Evolutionary conservation across 2,113 vertebrate species (phyloP), one percentile per base, ranked within the genome.

Genomic region (Hiodon tergisus): DNA sequence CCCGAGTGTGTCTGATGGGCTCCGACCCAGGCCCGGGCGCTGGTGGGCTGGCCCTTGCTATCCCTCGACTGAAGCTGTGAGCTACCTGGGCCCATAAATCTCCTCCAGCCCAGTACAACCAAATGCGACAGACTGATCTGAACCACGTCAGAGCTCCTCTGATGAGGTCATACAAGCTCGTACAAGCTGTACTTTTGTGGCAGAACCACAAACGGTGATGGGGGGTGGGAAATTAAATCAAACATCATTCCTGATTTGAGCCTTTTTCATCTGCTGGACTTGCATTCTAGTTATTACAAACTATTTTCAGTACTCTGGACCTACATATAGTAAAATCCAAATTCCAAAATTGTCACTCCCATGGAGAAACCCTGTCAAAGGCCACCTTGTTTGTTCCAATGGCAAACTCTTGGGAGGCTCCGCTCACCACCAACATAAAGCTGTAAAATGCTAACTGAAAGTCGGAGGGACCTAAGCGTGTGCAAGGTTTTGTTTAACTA

Each of bases 391-490:
- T 51, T 68, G 61, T 67, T 53, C 72, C 51, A 72, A 31, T 55
- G 61, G 47, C 6, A 31, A 61, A 51, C 69, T 68, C 51, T 9
- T 46, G 70, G 48, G 73, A 81, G 74, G 72, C 66, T 74, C 52
- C 6, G 57, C 75, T 74, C 73, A 66, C 81, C 62, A 72, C 66
- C 69, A 73, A 72, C 69, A 73, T 78, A 81, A 71, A 83, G 76
- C 74, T 77, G 77, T 77, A 82, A 84, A 78, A 67, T 75, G 55
- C 67, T 81, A 79, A 84, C 80, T 85, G 76, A 74, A 81, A 81
- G 66, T 81, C 72, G 78, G 78, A 78, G 77, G 73, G 79, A 78
- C 72, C 77, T 74, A 79, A 48, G 72, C 69, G 63, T 68, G 77
- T 73, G 11, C 68, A 76, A 81, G 80, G 77, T 78, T 77, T 74